Percentiles rank a stretch among this genome's conserved stretches.
phyloP scores from a whole-genome alignment of 2,797 vertebrate genomes.

The Gambelia wislizenii region DNA sequence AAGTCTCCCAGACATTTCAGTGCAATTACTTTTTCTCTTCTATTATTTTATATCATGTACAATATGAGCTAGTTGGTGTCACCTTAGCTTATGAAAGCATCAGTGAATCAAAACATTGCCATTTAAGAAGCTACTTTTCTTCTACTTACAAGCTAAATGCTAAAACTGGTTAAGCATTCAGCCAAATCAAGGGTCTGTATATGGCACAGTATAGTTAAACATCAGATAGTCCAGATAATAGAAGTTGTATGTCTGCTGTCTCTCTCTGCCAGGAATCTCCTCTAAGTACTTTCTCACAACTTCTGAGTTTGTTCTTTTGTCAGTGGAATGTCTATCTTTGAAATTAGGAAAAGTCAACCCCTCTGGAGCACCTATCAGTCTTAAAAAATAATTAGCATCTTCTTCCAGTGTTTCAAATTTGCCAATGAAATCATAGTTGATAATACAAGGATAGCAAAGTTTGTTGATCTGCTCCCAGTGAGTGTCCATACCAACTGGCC shows the following conservation, averaged over 20 bases:
- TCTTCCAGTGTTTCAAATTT: constrained; percentile 84
- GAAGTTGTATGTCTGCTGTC: constrained; percentile 78
- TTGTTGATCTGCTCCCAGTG: constrained; percentile 84
- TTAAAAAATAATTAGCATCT: constrained; percentile 81
- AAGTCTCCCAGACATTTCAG: constrained; percentile 69
- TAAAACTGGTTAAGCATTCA: constrained; percentile 57
- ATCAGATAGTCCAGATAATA: constrained; percentile 85
- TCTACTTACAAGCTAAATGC: constrained; percentile 55
- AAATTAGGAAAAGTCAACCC: constrained; percentile 80
- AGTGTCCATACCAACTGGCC: constrained; percentile 83
- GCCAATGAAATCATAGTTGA: constrained; percentile 81
- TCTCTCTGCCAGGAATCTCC: constrained; percentile 75
- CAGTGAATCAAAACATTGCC: constrained; percentile 63
- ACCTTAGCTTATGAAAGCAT: constrained; percentile 55
- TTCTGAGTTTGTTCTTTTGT: constrained; percentile 79
- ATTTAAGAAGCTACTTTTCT: constrained; percentile 62
- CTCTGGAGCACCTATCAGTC: constrained; percentile 77
- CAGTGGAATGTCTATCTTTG: constrained; percentile 83
- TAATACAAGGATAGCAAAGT: constrained; percentile 82
- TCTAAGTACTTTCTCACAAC: constrained; percentile 80
- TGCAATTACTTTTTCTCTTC: constrained; percentile 66
- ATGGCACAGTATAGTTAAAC: constrained; percentile 83
- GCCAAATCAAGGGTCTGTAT: constrained; percentile 66
- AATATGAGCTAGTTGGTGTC: constrained; percentile 66
- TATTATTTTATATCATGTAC: constrained; percentile 63